Conservation (phyloP, 1,140 invertebrate genomes). For the Delia radicum region DNA sequence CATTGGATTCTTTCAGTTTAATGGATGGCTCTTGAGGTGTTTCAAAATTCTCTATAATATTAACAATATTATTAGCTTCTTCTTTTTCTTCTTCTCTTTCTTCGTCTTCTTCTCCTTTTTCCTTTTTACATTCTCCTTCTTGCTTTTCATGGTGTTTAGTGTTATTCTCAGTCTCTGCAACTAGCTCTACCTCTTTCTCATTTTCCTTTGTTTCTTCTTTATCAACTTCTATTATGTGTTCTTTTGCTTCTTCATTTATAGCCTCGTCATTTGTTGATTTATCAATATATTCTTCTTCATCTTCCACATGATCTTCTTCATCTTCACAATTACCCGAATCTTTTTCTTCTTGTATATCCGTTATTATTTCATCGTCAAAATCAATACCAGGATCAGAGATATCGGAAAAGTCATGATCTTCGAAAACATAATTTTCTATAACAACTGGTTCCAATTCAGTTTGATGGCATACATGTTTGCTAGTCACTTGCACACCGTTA, state of each 20-base stretch:
- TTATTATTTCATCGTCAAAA: conserved; percentile 35
- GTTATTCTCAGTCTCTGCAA: no score
- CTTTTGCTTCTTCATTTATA: not conserved
- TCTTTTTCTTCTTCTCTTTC: not conserved
- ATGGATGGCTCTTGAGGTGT: not conserved
- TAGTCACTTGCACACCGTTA: not conserved
- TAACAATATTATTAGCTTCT: not conserved
- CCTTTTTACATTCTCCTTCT: no score
- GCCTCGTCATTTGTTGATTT: not conserved
- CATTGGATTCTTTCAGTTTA: not conserved
- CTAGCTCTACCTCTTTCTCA: no score
- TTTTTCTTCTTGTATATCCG: conserved; percentile 9
- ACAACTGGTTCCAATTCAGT: conserved; percentile 27
- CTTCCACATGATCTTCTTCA: conserved; percentile 50
- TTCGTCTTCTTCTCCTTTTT: not conserved
- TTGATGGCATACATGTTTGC: conserved; percentile 24
- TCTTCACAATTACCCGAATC: conserved; percentile 51
- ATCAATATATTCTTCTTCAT: conserved; percentile 12
- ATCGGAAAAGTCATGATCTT: conserved; percentile 52
- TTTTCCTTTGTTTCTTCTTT: conserved; percentile 27
- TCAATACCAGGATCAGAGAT: conserved; percentile 53
- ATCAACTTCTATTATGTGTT: not conserved
- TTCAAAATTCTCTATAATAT: not conserved
- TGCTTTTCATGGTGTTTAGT: no score
- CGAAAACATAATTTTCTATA: conserved; percentile 46